Evolutionary conservation across 2,113 vertebrate species (phyloP), one percentile per base, ranked within the genome.

Genomic region (Crotalus helleri): DNA sequence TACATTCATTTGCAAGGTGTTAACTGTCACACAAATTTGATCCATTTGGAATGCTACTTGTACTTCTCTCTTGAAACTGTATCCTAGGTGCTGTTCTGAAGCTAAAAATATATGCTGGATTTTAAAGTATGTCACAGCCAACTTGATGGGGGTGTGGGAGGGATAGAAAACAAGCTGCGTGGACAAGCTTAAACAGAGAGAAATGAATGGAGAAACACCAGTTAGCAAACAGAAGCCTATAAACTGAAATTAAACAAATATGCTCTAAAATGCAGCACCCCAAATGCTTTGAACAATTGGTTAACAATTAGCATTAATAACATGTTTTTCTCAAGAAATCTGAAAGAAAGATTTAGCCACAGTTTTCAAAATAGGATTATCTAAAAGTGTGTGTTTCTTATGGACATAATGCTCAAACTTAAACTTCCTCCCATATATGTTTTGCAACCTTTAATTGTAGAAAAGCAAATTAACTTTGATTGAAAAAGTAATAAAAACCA

Each of bases 31-130:
- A 90, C 51, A 94, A 92, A 92, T 92, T 39, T 93, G 61, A 94
- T 91, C 69, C 53, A 90, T 53, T 17, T 90, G 88, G 88, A 94
- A 91, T 85, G 81, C 26, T 93, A 87, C 0, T 3, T 94, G 64
- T 21, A 51, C 93, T 55, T 88, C 88, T 54, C n/a, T 69, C 74
- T 89, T 87, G 91, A 96, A 97, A 95, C 46, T 54, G 17, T 93
- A 90, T 11, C 39, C 90, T 0, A 21, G 21, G 55, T 96, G 90
- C 64, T 92, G 91, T 88, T 74, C 94, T 86, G 49, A 17, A 33
- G 92, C 93, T 95, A 96, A 95, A 96, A 96, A 95, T 94, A 96
- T 94, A 89, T 85, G 24, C 81, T 93, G 93, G 51, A 54, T 93
- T 92, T 94, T 92, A 92, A 8, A 87, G 19, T 3, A n/a, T n/a